A percentile compares a stretch with the other conserved stretches of the same genome.
Conservation (phyloP, 2,888 invertebrate species). For the Drosophila pseudotakahashii region DNA sequence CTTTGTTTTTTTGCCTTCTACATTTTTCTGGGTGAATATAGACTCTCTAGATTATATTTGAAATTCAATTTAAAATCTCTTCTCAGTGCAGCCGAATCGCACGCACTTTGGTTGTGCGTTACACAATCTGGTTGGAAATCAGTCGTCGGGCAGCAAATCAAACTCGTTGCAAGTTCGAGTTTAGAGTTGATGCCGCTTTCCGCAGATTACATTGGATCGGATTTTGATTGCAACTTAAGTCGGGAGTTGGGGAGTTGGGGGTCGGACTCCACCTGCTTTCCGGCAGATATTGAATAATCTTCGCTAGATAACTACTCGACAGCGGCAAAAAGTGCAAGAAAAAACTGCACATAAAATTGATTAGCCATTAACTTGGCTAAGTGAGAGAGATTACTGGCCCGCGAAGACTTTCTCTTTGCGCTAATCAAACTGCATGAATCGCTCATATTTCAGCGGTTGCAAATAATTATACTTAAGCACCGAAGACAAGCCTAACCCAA, state of each 20-base stretch:
- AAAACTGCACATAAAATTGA: conserved; percentile 58
- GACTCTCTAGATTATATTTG: no score
- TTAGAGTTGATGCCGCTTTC: conserved; percentile 7
- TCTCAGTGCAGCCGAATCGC: background rate
- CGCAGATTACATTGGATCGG: background rate
- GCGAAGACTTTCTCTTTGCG: conserved; percentile 52
- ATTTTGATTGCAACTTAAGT: conserved; percentile 2
- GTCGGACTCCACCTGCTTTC: conserved; percentile 34
- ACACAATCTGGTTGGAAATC: conserved; percentile 39
- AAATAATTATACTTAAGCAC: conserved; percentile 15
- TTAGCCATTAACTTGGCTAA: conserved; percentile 54
- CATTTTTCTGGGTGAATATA: no score
- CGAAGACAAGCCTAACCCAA: background rate
- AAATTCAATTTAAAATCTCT: background rate
- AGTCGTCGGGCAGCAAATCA: conserved; percentile 1
- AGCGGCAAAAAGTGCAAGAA: conserved; percentile 33
- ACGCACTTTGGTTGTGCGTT: conserved; percentile 60
- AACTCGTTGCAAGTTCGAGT: conserved; percentile 9
- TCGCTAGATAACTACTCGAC: conserved; percentile 33
- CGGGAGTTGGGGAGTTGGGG: conserved; percentile 5
- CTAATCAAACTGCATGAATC: conserved; percentile 45
- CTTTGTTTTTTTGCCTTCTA: no score
- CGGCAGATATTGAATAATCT: conserved; percentile 55
- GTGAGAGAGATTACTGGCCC: conserved; percentile 22
- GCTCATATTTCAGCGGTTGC: conserved; percentile 1